A percentile compares a stretch with the other conserved stretches of the same genome.
Evolutionary conservation across 2,888 invertebrate genomes (phyloP).

Genomic region (Mallateleia sp.): DNA sequence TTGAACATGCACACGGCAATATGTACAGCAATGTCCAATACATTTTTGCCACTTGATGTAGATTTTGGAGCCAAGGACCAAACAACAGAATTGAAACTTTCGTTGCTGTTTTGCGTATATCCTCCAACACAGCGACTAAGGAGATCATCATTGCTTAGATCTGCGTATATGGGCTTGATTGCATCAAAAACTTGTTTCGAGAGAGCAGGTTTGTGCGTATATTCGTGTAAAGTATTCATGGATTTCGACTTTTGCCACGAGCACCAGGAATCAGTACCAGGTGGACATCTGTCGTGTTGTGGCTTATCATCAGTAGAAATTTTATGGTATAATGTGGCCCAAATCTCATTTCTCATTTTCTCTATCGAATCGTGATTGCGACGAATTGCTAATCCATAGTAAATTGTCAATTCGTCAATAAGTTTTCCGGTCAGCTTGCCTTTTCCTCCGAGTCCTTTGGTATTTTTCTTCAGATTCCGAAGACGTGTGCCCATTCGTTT

Average conservation of each 20-base stretch:
- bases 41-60: no score
- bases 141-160: conserved; percentile 49
- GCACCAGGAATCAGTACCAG: conserved; percentile 73
- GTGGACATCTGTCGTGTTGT: conserved; percentile 68
- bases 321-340: conserved; percentile 70
- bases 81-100: no score
- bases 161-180: conserved; percentile 46
- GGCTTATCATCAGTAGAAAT: conserved; percentile 68
- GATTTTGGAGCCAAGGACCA: conserved; percentile 64
- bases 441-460: conserved; percentile 49
- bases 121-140: conserved; percentile 48
- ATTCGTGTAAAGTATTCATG: neutral
- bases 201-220: conserved; percentile 41
- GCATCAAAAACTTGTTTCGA: conserved; percentile 35
- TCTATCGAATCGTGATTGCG: conserved; percentile 65
- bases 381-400: conserved; percentile 57
- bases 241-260: conserved; percentile 69
- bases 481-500: conserved; percentile 50
- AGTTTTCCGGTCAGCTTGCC: conserved; percentile 57
- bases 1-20: conserved; percentile 40
- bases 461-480: conserved; percentile 45
- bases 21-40: conserved; percentile 35
- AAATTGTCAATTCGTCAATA: conserved; percentile 49
- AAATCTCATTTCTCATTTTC: conserved; percentile 70
- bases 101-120: no score